Conservation (phyloP, 2,113 vertebrate genomes). For the Neomonachus schauinslandi region DNA sequence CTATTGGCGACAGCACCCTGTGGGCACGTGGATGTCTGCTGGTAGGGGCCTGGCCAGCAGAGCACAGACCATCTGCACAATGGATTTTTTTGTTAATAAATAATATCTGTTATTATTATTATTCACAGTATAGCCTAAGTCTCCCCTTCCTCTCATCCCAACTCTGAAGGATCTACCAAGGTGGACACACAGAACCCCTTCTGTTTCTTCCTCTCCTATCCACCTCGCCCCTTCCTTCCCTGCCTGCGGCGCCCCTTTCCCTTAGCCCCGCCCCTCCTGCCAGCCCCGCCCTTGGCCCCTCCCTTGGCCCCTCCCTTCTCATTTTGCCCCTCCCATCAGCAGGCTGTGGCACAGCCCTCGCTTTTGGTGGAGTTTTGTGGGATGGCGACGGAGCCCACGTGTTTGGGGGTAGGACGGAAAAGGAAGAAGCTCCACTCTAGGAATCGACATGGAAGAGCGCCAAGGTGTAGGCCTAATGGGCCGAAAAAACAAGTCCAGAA, state of each 20-base stretch:
- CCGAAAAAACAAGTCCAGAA: not conserved
- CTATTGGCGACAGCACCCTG: rapidly evolving
- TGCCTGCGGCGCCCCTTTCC: rapidly evolving
- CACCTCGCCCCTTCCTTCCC: rapidly evolving
- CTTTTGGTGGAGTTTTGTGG: not conserved
- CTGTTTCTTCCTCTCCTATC: not conserved
- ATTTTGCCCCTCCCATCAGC: not conserved
- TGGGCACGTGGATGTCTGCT: rapidly evolving
- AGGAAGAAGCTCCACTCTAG: not conserved
- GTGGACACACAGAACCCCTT: too few species aligned
- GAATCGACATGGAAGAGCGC: not conserved
- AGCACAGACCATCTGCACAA: rapidly evolving
- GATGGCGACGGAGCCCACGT: constrained; percentile 46
- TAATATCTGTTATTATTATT: not conserved
- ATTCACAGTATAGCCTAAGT: not conserved
- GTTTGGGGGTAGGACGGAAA: not conserved
- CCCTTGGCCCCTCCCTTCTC: not conserved
- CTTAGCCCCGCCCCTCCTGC: not conserved
- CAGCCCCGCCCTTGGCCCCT: not conserved
- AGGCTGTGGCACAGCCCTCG: rapidly evolving
- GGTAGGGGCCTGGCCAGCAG: not conserved
- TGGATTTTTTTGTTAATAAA: not conserved
- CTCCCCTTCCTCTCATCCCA: not conserved
- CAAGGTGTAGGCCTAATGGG: not conserved
- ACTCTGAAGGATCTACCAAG: not conserved